These are phyloP conservation scores for Cerceris rybyensis DNA, from an alignment of 2,888 invertebrate genomes.

Conservation along the genomic window DNA sequence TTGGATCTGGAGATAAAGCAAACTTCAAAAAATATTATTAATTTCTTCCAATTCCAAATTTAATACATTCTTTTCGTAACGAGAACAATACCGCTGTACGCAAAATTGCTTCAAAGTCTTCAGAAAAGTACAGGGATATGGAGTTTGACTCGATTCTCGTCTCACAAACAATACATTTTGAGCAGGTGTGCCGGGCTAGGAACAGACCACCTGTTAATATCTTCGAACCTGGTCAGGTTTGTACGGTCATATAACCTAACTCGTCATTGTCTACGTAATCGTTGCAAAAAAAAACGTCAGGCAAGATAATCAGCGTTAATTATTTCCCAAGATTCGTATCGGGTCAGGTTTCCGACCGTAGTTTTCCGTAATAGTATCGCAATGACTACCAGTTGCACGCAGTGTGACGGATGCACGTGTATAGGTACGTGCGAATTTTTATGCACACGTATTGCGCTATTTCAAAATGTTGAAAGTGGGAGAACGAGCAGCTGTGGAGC, in stretches of 20 bases:
- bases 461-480: constrained; percentile 3
- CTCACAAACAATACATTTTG: background rate
- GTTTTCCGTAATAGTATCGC: no score
- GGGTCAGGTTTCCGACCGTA: no score
- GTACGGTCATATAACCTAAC: no score
- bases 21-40: no score
- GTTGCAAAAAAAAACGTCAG: no score
- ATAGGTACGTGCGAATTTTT: constrained; percentile 43
- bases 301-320: background rate
- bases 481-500: constrained; percentile 29
- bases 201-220: background rate
- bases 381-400: background rate
- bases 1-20: no score
- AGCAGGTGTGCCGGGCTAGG: background rate
- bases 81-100: no score
- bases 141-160: background rate
- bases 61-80: no score
- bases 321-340: background rate
- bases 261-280: no score
- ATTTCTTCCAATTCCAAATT: no score
- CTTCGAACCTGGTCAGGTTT: background rate
- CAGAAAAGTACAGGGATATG: background rate
- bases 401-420: background rate
- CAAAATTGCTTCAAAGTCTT: no score
- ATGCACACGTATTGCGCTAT: constrained; percentile 12